Percentiles rank a stretch among this genome's conserved stretches.
Conservation (phyloP, 2,888 invertebrate species). For the Metopia argyrocephala region DNA sequence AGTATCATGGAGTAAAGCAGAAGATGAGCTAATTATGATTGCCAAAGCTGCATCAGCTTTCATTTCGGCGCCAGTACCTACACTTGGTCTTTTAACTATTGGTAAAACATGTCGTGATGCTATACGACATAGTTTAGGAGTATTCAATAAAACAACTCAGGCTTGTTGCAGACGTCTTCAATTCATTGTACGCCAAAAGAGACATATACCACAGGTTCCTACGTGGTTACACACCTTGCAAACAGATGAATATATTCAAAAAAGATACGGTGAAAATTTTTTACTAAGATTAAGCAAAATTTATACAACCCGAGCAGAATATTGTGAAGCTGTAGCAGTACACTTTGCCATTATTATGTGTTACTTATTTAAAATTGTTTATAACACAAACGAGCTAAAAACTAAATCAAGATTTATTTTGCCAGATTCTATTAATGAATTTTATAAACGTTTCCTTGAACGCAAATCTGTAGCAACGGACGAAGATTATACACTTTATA, state of each 20-base stretch:
- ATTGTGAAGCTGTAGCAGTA: constrained; percentile 71
- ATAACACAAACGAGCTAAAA: constrained; percentile 66
- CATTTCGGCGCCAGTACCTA: constrained; percentile 77
- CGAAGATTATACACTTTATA: constrained; percentile 67
- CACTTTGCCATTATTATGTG: constrained; percentile 76
- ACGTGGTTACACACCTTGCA: constrained; percentile 82
- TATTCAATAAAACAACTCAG: constrained; percentile 84
- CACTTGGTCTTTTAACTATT: constrained; percentile 72
- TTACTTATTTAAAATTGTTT: constrained; percentile 72
- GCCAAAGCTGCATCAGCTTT: constrained; percentile 83
- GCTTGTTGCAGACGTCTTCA: constrained; percentile 83
- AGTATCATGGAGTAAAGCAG: constrained; percentile 83
- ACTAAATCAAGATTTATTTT: constrained; percentile 68
- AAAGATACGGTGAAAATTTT: constrained; percentile 78
- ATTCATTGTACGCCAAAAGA: constrained; percentile 82
- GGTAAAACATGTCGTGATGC: constrained; percentile 81
- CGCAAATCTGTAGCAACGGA: constrained; percentile 66
- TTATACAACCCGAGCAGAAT: constrained; percentile 72
- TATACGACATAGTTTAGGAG: constrained; percentile 79
- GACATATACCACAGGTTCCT: constrained; percentile 81
- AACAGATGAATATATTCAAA: constrained; percentile 80
- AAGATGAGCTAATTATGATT: constrained; percentile 85
- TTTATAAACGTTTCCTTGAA: constrained; percentile 69
- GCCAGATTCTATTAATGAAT: constrained; percentile 75
- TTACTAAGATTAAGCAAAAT: constrained; percentile 73